These are phyloP conservation scores for Heliconius hortense DNA, from an alignment of 2,888 invertebrate species.

Conservation along the genomic window DNA sequence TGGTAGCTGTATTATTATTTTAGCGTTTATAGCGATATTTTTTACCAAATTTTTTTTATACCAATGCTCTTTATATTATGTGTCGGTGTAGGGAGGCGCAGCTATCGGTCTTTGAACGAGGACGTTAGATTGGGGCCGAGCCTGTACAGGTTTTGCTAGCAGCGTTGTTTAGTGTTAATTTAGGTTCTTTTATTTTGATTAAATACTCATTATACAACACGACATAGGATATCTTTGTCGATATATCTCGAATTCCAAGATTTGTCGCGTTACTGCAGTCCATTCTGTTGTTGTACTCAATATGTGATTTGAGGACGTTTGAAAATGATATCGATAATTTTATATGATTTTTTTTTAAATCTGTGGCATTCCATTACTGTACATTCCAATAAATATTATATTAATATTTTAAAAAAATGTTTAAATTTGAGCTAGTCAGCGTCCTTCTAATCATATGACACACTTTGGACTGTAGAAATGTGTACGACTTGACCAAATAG, in stretches of 20 bases:
- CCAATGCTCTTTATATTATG: slow-evolving; percentile 75
- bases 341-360: neutral
- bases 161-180: slow-evolving; percentile 38
- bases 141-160: slow-evolving; percentile 22
- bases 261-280: neutral
- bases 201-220: slow-evolving; percentile 53
- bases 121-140: slow-evolving; percentile 16
- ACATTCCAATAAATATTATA: slow-evolving; percentile 2
- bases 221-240: slow-evolving; percentile 47
- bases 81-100: slow-evolving; percentile 52
- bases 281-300: slow-evolving; percentile 2
- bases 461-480: slow-evolving; percentile 4
- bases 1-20: slow-evolving; percentile 70
- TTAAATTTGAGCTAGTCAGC: slow-evolving; percentile 1
- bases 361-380: slow-evolving; percentile 10
- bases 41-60: slow-evolving; percentile 79
- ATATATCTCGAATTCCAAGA: neutral
- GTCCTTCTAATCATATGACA: slow-evolving; percentile 3
- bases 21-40: slow-evolving; percentile 65
- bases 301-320: neutral
- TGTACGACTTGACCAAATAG: neutral
- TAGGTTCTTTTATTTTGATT: slow-evolving; percentile 41
- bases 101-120: slow-evolving; percentile 38
- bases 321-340: neutral
- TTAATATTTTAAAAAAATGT: neutral